Base-by-base conservation (phyloP, 2,888 invertebrate species). In the Pachymerium ferrugineum region DNA sequence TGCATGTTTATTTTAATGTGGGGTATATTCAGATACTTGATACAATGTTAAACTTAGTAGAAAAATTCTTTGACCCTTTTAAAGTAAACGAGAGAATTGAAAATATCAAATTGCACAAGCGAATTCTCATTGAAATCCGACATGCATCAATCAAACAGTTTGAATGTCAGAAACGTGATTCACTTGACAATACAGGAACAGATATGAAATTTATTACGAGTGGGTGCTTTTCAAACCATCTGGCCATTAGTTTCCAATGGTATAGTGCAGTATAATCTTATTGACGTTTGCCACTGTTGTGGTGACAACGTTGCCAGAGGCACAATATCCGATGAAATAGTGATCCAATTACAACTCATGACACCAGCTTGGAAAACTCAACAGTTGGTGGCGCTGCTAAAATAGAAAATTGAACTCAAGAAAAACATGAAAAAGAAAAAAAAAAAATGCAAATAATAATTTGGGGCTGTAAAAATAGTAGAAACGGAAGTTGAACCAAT, bases 201-300 rank as follows among this genome's bases (percentile, higher is more conserved):
- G 47, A 47, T 47, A 47, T 4, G 47, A 47, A 47, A 47, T 47
- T 47, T 47, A 47, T 47, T 3, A n/a, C 6, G 47, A 47, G 47
- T 16, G 3, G n/a, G 47, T 47, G 47, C 47, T 47, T 16, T 47
- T 47, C 47, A 47, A 47, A 47, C 47, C 47, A 47, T 16, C 22
- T 3, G n/a, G 3, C 47, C 47, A 47, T 47, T 47, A 47, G 47
- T 47, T 47, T 47, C n/a, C n/a, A n/a, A n/a, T 47, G 47, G 47
- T 47, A 47, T 16, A 47, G 19, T 8, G 19, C 47, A n/a, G 19
- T 22, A 16, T 47, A 47, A 47, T 47, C 47, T 47, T 47, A 47
- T 47, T 47, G 47, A 47, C 47, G 47, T 47, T 47, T 47, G 47
- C 47, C 47, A 47, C 47, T 47, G 47, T 47, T 47, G 47, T 47